Base-by-base conservation (phyloP, 2,888 invertebrate genomes). In the Leptinotarsa haldemani region DNA sequence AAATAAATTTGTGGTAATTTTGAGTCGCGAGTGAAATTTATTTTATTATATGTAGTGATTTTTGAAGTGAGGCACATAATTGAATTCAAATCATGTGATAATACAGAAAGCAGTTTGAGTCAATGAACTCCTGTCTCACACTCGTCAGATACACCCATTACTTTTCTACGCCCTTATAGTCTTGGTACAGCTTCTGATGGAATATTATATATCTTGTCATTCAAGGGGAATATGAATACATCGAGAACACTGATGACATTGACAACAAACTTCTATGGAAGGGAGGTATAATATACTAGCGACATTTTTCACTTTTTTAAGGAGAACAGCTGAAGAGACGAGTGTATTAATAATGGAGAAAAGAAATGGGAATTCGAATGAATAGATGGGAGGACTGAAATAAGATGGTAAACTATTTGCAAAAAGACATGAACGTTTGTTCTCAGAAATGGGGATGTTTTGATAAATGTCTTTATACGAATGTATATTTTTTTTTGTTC, bases 181-280 rank as follows among this genome's bases (percentile, higher is more conserved):
- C 73, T 70, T 66, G 48, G 63, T 30, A 63, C 66, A 61, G 65
- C 53, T 48, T 56, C 65, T 71, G 68, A 75, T 75, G 65, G 75
- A 75, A 75, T 75, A 75, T 75, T 73, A 75, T 69, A 68, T 65
- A 63, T 73, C 58, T 61, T 61, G 70, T 73, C 75, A 70, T 73
- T 68, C 69, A 70, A 64, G 52, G 58, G 69, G 66, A 64, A 70
- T 68, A 70, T 75, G 73, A 75, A 75, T 73, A 68, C 69, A 75
- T 64, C 74, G 74, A 52, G 50, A 67, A 67, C 67, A 69, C 69
- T 70, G 73, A 73, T 66, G 75, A 75, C 75, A 73, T 75, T 75
- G 75, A 75, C 75, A 73, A 75, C 73, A 75, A 75, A 73, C 65
- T 67, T 73, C 56, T 72, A 72, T 75, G 72, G 72, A 75, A 75